These are phyloP conservation scores for Clarias batrachus DNA, from an alignment of 2,113 vertebrate species.

Conservation along the genomic window DNA sequence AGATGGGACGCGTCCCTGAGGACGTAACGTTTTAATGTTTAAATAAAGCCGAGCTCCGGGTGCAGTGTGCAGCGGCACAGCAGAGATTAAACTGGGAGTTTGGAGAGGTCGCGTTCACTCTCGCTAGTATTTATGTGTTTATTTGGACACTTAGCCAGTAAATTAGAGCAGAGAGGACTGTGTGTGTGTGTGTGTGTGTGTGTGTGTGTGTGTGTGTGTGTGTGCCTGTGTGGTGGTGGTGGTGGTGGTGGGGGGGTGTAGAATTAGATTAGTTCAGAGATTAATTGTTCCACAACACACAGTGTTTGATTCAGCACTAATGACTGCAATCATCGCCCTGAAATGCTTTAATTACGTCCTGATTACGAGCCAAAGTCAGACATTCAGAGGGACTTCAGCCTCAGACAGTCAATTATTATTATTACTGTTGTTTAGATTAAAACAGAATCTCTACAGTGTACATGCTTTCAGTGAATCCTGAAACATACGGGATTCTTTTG, in stretches of 20 bases:
- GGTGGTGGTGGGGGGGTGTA: no score
- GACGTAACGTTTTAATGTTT: conserved; percentile 71
- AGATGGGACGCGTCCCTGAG: conserved; percentile 64
- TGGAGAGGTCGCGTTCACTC: conserved; percentile 64
- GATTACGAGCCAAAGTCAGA: conserved; percentile 1
- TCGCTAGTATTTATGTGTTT: conserved; percentile 67
- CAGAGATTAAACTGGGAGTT: conserved; percentile 78
- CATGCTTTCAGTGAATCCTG: not conserved
- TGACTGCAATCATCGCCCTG: not conserved
- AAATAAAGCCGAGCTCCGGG: conserved; percentile 75
- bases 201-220: not conserved
- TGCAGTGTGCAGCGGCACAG: conserved; percentile 66
- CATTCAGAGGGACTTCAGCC: not conserved
- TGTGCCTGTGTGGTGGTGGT: no score
- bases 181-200: not conserved
- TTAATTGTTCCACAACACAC: not conserved
- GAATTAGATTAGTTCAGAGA: not conserved
- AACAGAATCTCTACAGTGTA: not conserved
- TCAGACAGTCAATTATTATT: not conserved
- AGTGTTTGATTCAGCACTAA: not conserved
- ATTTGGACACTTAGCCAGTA: conserved; percentile 49
- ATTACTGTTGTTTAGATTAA: not conserved
- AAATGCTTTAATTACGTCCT: not conserved
- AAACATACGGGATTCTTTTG: not conserved
- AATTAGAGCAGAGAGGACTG: not conserved